Conservation (phyloP, 2,888 invertebrate species). For the Patella depressa region DNA sequence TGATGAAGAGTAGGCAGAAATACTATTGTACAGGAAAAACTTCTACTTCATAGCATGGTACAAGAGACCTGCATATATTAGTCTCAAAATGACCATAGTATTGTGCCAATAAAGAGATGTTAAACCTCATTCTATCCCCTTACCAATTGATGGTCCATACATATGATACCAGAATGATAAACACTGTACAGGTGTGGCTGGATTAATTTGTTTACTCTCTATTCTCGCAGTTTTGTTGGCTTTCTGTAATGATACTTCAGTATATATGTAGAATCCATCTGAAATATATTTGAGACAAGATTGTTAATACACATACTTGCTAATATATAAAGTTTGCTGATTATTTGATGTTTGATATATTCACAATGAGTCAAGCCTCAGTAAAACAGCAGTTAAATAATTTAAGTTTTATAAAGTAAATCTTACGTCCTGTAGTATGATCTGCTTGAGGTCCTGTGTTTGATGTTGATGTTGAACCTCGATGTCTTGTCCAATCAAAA, state of each 20-base stretch:
- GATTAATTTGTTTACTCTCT: constrained; percentile 36
- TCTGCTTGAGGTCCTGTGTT: constrained; percentile 54
- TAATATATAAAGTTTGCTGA: too few species aligned
- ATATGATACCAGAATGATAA: constrained; percentile 61
- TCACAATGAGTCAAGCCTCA: not conserved
- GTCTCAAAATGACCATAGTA: too few species aligned
- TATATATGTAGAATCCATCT: constrained; percentile 51
- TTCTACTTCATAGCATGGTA: too few species aligned
- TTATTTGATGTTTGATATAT: too few species aligned
- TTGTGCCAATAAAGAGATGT: too few species aligned
- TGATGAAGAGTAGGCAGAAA: too few species aligned
- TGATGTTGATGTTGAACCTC: constrained; percentile 36
- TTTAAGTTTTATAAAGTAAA: not conserved
- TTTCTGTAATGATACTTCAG: constrained; percentile 73
- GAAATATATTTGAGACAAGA: not conserved
- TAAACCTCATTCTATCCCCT: not conserved
- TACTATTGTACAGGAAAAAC: too few species aligned
- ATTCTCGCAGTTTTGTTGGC: constrained; percentile 75
- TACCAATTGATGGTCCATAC: constrained; percentile 55
- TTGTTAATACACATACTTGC: not conserved
- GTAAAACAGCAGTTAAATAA: not conserved
- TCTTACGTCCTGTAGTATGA: constrained; percentile 59
- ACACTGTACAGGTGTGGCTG: constrained; percentile 29
- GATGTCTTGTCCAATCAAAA: constrained; percentile 53
- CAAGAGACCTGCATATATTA: too few species aligned